Percentiles rank a stretch among this genome's conserved stretches.
Evolutionary conservation across 2,113 vertebrate genomes (phyloP).

Genomic region (Opisthocomus hoazin): DNA sequence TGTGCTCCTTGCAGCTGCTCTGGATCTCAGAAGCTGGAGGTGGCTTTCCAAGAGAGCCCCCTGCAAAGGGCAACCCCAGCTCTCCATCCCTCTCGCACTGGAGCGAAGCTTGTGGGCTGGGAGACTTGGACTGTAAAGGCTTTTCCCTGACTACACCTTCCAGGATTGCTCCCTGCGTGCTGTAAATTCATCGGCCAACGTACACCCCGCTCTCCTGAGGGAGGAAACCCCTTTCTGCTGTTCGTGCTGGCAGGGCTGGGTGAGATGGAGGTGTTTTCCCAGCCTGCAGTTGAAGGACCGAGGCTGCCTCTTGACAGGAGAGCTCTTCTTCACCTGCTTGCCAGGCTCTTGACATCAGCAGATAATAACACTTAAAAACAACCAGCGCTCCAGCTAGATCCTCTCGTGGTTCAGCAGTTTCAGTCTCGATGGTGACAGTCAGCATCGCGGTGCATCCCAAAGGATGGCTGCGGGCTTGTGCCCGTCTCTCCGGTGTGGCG

Average conservation of each 20-base stretch:
- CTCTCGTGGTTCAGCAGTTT: not conserved
- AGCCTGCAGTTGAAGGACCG: not conserved
- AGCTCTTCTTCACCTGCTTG: not conserved
- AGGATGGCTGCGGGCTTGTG: not conserved
- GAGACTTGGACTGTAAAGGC: not conserved
- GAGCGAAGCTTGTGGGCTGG: not conserved
- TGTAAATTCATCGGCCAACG: not conserved
- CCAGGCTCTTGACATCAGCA: not conserved
- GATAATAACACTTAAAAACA: not conserved
- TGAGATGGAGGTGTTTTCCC: not conserved
- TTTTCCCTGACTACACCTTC: not conserved
- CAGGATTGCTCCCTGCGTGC: not conserved
- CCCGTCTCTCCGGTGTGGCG: fast-evolving
- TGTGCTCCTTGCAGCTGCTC: not conserved
- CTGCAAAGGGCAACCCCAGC: not conserved
- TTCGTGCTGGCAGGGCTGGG: not conserved
- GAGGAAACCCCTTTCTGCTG: not conserved
- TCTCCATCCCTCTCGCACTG: not conserved
- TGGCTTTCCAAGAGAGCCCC: not conserved
- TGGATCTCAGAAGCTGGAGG: not conserved
- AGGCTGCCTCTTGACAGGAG: not conserved
- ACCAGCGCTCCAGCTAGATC: not conserved
- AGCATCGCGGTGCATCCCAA: fast-evolving
- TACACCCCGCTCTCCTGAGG: not conserved
- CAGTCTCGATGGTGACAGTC: fast-evolving